These are phyloP conservation scores for Mesocricetus auratus DNA, from an alignment of 2,113 vertebrate genomes.

Conservation along the genomic window DNA sequence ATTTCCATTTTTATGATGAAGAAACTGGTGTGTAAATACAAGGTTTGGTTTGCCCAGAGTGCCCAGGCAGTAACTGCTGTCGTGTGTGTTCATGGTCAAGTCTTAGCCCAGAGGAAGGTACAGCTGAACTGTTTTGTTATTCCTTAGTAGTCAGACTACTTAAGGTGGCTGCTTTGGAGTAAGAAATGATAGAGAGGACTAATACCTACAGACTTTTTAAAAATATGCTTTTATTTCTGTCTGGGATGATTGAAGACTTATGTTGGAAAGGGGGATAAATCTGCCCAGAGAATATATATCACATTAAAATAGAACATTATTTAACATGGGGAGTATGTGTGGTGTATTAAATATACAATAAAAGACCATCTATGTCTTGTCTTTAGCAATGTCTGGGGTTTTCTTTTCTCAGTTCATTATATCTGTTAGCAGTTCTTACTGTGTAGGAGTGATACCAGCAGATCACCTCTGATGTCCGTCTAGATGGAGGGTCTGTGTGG, in stretches of 20 bases:
- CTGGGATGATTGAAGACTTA: conserved; percentile 17
- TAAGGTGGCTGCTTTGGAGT: background rate
- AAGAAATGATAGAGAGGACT: conserved; percentile 26
- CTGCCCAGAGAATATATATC: background rate
- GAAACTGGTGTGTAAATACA: background rate
- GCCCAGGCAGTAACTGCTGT: background rate
- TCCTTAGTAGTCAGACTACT: background rate
- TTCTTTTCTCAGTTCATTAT: background rate
- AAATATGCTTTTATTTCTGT: background rate
- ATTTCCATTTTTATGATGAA: background rate
- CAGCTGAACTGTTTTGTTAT: background rate
- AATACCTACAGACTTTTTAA: background rate
- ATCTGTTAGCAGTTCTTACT: background rate
- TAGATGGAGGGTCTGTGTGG: background rate
- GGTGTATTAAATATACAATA: background rate
- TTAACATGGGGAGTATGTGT: background rate
- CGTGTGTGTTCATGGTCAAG: background rate
- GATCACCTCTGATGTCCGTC: background rate
- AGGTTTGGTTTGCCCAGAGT: background rate
- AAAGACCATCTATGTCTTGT: background rate
- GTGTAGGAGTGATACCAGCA: background rate
- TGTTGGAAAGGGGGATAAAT: background rate
- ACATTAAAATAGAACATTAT: background rate
- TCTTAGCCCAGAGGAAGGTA: background rate
- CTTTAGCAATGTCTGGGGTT: background rate